Evolutionary conservation across 2,113 vertebrate genomes (phyloP), one percentile per base, ranked within the genome.

Genomic region (Paramormyrops kingsleyae): DNA sequence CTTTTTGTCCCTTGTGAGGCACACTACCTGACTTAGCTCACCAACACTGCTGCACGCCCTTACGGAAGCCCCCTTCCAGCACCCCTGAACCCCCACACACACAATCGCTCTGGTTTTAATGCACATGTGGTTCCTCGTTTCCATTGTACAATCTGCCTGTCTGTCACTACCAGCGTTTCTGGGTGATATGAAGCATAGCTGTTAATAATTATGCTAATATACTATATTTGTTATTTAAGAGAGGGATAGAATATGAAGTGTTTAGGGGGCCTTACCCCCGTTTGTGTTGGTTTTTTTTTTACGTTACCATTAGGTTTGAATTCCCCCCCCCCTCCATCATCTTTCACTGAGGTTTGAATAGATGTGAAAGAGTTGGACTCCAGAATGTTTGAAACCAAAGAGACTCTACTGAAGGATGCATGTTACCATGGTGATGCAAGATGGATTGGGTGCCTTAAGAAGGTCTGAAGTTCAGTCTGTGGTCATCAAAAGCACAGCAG

Each of bases 381-480:
- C 85, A 90, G 89, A 90, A 52, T 87, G 89, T 74, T 90, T 39
- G 31, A 90, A 90, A 90, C 89, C 89, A 90, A 90, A 90, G 89
- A 90, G 62, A 77, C 80, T 46, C 35, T 70, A 74, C 52, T 31
- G 56, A 70, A 66, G 83, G 56, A 87, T 31, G 27, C 46, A n/a
- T 52, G 56, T 49, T 87, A 59, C 62, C 31, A 50, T 21, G 27
- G 44, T 52, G 59, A 49, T 89, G 27, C 50, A 66, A 50, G 66
- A 90, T 66, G 17, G 70, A 74, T 39, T 77, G 85, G 89, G 85
- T 90, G 89, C 89, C 89, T 90, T 90, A 87, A 19, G 21, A 89
- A 90, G 85, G 85, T 87, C 86, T 87, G 2, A 74, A 86, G 83
- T 87, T 84, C 47, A 87, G 85, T 52, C 42, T 77, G 35, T 77